These are phyloP conservation scores for Carterocephalus palaemon DNA, from an alignment of 2,888 invertebrate genomes.

Conservation along the genomic window DNA sequence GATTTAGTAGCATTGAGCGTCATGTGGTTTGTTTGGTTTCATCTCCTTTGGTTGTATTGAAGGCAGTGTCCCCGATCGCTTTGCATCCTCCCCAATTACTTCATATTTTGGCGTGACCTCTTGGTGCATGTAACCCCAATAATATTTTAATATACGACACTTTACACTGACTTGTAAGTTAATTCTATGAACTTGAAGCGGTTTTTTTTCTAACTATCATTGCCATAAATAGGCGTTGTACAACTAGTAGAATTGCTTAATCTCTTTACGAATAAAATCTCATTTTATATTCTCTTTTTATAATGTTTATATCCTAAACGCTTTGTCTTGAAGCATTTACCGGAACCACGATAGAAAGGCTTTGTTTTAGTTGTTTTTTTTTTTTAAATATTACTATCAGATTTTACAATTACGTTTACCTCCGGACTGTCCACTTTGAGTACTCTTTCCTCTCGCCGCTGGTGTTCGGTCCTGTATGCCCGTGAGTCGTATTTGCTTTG, in stretches of 20 bases:
- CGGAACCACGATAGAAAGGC: slow-evolving; percentile 59
- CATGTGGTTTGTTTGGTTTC: slow-evolving; percentile 57
- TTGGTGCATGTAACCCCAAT: slow-evolving; percentile 73
- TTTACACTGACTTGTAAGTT: slow-evolving; percentile 34
- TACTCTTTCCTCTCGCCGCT: slow-evolving; percentile 40
- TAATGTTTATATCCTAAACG: slow-evolving; percentile 51
- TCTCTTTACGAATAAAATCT: slow-evolving; percentile 51
- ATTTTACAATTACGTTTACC: slow-evolving; percentile 50
- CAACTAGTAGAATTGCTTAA: slow-evolving; percentile 65
- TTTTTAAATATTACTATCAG: slow-evolving; percentile 42
- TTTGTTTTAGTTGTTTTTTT: slow-evolving; percentile 60
- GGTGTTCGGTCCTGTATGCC: slow-evolving; percentile 43
- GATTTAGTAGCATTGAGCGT: slow-evolving; percentile 57
- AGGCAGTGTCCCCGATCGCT: slow-evolving; percentile 79
- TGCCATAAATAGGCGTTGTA: slow-evolving; percentile 48
- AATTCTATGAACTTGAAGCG: slow-evolving; percentile 42
- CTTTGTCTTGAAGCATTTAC: slow-evolving; percentile 65
- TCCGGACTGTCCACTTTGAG: slow-evolving; percentile 40
- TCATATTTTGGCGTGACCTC: slow-evolving; percentile 78
- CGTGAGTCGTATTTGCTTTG: slow-evolving; percentile 44
- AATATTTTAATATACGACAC: slow-evolving; percentile 54
- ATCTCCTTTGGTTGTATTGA: slow-evolving; percentile 77
- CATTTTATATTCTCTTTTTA: slow-evolving; percentile 39
- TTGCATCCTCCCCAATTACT: slow-evolving; percentile 72
- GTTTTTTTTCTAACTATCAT: slow-evolving; percentile 46